Evolutionary conservation across 1,140 invertebrate species (phyloP), one percentile per base, ranked within the genome.

Genomic region (Pygmarrhopalites habei): DNA sequence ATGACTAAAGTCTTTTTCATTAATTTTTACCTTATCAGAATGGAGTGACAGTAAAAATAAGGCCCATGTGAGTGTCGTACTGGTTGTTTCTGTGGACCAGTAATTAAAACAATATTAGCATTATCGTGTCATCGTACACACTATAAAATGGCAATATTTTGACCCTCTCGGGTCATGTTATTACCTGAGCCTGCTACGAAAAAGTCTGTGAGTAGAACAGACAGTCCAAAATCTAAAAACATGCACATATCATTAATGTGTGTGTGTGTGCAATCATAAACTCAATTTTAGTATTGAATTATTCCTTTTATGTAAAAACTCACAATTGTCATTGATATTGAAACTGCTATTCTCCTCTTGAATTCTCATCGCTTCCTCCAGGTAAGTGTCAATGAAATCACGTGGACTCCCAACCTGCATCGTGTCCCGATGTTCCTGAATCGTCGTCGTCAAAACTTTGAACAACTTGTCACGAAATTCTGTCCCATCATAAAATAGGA

Each of bases 41-140:
- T 87, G 74, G 44, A 84, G 74, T 1, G 86, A 73, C 71, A 88
- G 81, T n/a, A 81, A 78, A 41, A 89, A 77, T 30, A 92, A 76
- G 0, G 83, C 79, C 75, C 90, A 87, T 63, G 85, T 82, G 2
- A 92, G 71, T 0, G 85, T 82, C 29, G 80, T 83, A 41, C 85
- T 82, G 0, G 88, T 91, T 0, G 88, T 91, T 56, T 81, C 79
- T n/a, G n/a, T n/a, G n/a, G n/a, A n/a, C n/a, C n/a, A n/a, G n/a
- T n/a, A n/a, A n/a, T n/a, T n/a, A n/a, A n/a, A n/a, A n/a, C n/a
- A n/a, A n/a, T n/a, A n/a, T n/a, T n/a, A n/a, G n/a, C n/a, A n/a
- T n/a, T n/a, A n/a, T n/a, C n/a, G n/a, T n/a, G n/a, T n/a, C n/a
- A n/a, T n/a, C n/a, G n/a, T n/a, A n/a, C n/a, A n/a, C n/a, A n/a